Conservation (phyloP, 2,797 vertebrate species). For the Anguilla marmorata region DNA sequence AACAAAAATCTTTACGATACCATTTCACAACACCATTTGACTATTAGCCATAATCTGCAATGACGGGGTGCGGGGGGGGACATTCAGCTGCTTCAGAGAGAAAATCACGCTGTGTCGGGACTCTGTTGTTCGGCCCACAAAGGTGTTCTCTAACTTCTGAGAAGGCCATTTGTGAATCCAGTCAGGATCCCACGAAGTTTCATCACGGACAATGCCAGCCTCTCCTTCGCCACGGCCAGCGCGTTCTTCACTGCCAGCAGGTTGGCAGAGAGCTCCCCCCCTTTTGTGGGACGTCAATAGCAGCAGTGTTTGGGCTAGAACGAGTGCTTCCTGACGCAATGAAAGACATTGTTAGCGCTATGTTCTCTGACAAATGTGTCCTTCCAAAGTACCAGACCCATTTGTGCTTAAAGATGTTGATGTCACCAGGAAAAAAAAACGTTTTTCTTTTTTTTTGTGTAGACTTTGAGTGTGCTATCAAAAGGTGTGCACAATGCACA, state of each 20-base stretch:
- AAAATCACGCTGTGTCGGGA: constrained; percentile 11
- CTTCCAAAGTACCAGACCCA: constrained; percentile 37
- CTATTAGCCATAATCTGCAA: background rate
- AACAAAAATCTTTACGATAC: background rate
- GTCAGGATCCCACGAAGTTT: constrained; percentile 35
- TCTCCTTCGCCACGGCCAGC: constrained; percentile 10
- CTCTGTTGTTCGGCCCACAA: constrained; percentile 20
- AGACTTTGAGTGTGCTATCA: constrained; percentile 10
- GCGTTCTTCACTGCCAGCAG: constrained; percentile 24
- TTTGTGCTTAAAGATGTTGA: constrained; percentile 41
- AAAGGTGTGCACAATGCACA: constrained; percentile 8
- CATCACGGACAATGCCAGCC: constrained; percentile 28
- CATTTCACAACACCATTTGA: background rate
- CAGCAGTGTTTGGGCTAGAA: constrained; percentile 50
- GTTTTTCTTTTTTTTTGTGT: constrained; percentile 11
- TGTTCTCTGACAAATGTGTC: constrained; percentile 49
- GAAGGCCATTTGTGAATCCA: constrained; percentile 33
- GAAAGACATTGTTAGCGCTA: constrained; percentile 50
- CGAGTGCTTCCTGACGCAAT: constrained; percentile 45
- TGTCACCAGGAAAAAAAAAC: constrained; percentile 26
- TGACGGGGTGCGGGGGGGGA: background rate
- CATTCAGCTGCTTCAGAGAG: background rate
- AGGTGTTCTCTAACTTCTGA: constrained; percentile 29
- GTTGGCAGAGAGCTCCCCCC: constrained; percentile 29
- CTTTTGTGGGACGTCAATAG: constrained; percentile 49